Evolutionary conservation across 2,113 vertebrate genomes (phyloP).

Genomic region (Loxodonta africana): DNA sequence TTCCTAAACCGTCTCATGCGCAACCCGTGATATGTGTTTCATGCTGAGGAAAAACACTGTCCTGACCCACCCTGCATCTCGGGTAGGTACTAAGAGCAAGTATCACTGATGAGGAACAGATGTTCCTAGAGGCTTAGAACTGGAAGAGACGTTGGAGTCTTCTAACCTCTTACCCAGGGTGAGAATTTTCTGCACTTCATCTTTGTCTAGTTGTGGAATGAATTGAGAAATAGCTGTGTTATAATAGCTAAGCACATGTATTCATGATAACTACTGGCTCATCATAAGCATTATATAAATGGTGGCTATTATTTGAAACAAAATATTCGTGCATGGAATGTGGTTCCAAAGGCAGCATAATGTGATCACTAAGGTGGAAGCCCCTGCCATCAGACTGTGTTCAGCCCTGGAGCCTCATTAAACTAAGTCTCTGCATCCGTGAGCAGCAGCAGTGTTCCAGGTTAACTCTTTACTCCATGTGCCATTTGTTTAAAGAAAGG

Average conservation of each 20-base stretch:
- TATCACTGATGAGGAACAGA: too few relatives aligned
- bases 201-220: background rate
- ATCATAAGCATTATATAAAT: background rate
- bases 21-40: background rate
- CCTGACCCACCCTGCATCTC: background rate
- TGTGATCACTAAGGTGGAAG: background rate
- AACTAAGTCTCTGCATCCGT: background rate
- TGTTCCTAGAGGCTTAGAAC: background rate
- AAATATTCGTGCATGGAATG: background rate
- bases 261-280: background rate
- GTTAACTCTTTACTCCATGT: fast-evolving
- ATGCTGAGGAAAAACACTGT: background rate
- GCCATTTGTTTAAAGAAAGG: background rate
- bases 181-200: background rate
- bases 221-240: background rate
- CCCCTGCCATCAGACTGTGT: background rate
- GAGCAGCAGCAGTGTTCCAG: background rate
- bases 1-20: background rate
- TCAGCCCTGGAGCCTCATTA: background rate
- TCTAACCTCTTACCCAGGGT: background rate
- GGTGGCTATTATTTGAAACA: background rate
- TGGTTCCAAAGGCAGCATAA: background rate
- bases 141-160: fast-evolving
- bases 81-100: background rate
- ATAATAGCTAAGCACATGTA: background rate